Evolutionary conservation across 2,888 invertebrate genomes (phyloP).

Genomic region (Drosophila phalerata): DNA sequence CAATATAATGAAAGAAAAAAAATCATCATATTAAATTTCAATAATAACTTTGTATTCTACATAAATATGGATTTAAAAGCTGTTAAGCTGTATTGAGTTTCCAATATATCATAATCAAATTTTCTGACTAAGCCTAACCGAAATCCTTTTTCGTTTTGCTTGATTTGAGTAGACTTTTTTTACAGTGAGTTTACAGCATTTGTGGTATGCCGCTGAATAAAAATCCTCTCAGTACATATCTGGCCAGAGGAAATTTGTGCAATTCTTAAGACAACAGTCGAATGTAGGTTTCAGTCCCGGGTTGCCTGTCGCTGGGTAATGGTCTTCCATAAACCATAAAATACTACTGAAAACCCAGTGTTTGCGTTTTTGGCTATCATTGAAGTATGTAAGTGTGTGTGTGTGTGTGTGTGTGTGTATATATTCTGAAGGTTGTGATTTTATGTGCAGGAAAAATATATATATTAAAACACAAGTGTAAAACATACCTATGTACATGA

Average conservation of each 20-base stretch:
- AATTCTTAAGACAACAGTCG: conserved; percentile 72
- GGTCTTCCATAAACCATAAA: conserved; percentile 67
- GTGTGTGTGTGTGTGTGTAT: conserved; percentile 13
- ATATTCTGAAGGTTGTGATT: conserved; percentile 30
- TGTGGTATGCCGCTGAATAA: conserved; percentile 21
- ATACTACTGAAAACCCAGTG: conserved; percentile 44
- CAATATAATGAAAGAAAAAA: neutral
- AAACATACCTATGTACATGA: conserved; percentile 4
- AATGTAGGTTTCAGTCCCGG: conserved; percentile 84
- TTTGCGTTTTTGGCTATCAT: conserved; percentile 51
- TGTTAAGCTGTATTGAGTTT: no score
- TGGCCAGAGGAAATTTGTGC: conserved; percentile 39
- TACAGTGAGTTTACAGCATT: conserved; percentile 47
- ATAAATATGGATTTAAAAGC: neutral
- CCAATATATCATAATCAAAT: neutral
- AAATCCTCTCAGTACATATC: conserved; percentile 49
- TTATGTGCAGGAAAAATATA: conserved; percentile 20
- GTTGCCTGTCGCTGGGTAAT: conserved; percentile 85
- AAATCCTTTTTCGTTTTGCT: neutral
- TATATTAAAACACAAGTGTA: conserved; percentile 16
- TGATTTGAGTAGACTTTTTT: neutral
- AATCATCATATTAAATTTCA: neutral
- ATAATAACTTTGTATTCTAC: neutral
- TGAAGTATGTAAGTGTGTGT: conserved; percentile 45
- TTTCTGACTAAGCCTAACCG: neutral